These are phyloP conservation scores for Paramuricea clavata DNA, from an alignment of 92 coral and sea anemone genomes.

Conservation along the genomic window DNA sequence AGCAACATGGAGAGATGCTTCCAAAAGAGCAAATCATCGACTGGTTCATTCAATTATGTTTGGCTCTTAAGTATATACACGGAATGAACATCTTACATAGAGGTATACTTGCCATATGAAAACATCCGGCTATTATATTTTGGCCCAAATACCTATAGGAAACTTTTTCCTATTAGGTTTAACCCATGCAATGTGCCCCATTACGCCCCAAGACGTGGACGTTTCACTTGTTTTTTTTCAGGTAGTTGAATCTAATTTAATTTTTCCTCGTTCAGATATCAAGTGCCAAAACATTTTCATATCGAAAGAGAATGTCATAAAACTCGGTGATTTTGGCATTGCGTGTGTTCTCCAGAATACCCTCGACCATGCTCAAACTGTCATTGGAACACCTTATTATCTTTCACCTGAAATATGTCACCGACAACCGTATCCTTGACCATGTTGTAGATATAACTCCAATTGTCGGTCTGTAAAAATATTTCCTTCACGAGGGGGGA, in stretches of 20 bases:
- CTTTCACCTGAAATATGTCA: constrained; percentile 98
- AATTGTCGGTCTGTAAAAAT: too few relatives aligned
- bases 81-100: constrained; percentile 89
- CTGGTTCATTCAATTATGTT: constrained; percentile 90
- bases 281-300: constrained; percentile 93
- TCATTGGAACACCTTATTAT: constrained; percentile 98
- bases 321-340: constrained; percentile 97
- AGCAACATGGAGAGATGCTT: constrained; percentile 69
- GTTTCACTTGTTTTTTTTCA: too few relatives aligned
- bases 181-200: too few relatives aligned
- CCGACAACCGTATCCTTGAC: constrained; percentile 93
- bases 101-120: too few relatives aligned
- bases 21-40: constrained; percentile 81
- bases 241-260: too few relatives aligned
- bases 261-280: constrained; percentile 84
- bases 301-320: constrained; percentile 86
- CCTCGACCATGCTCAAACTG: constrained; percentile 93
- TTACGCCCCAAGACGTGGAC: too few relatives aligned
- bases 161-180: too few relatives aligned
- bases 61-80: constrained; percentile 89
- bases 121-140: too few relatives aligned
- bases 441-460: not conserved
- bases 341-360: constrained; percentile 93
- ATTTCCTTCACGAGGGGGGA: too few relatives aligned
- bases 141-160: too few relatives aligned